Evolutionary conservation across 2,113 vertebrate species (phyloP), one percentile per base, ranked within the genome.

Genomic region (Callospermophilus lateralis): DNA sequence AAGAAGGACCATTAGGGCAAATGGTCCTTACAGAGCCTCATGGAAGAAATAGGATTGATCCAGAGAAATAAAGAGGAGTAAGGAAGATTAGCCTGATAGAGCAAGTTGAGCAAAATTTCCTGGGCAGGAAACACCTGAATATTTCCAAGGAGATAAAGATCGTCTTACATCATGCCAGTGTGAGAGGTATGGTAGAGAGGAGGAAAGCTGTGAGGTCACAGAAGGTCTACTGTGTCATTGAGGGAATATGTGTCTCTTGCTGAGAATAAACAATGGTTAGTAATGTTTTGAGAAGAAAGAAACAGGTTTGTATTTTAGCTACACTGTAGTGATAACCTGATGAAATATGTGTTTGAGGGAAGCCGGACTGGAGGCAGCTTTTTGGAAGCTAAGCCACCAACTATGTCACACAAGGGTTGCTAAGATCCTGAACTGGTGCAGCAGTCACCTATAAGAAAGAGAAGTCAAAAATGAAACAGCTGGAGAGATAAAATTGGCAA

Each of bases 141-240:
- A 10, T 74, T 51, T 28, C 28, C 34, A 79, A 39, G n/a, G 15
- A 76, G 12, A 24, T 65, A 51, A 77, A 83, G 51, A 22, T 17
- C 45, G 65, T 3, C 67, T 3, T 22, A 42, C 12, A 7, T 19
- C 3, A 8, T 7, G 3, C 13, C 5, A 51, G 3, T 2, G 0
- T 4, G 42, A 77, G n/a, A 65, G 24, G 20, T 17, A 12, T 2
- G 1, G 6, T 10, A 20, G n/a, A 58, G 7, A 42, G 9, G 17
- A 51, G 37, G 2, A 76, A 76, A 37, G 1, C 11, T 4, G 15
- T 17, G 6, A 86, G 3, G 30, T 20, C 74, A 78, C 26, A 6
- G 10, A 72, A 79, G 26, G 34, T 12, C 32, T 68, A 1, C 13
- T 7, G 3, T 73, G 28, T 45, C 30, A 3, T 37, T 72, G 55